Base-by-base conservation (phyloP, 2,797 vertebrate species). In the Lithobates pipiens region DNA sequence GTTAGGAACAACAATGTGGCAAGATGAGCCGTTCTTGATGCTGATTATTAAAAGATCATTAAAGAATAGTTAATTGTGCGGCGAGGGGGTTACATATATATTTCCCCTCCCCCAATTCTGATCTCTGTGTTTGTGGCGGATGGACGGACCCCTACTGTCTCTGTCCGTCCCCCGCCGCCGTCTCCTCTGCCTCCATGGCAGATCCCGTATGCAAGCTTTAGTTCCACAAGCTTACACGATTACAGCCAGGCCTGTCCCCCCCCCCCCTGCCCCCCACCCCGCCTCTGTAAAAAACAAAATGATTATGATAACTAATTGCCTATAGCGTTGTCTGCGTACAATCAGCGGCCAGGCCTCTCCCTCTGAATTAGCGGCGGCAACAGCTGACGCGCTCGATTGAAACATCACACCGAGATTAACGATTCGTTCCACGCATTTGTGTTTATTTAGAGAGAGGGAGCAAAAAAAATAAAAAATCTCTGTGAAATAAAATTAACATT, bases 131-230 rank as follows among this genome's bases (percentile, higher is more conserved):
- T 10, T 39, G 9, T 39, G 63, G 61, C 57, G 67, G 77, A 78
- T 68, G 32, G 23, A 25, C 34, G 39, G 39, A 39, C 23, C 77
- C 63, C 18, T 39, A 10, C 39, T 39, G 39, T 39, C 39, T 39
- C 39, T 29, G 39, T 54, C 77, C 39, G 1, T 21, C 13, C 79
- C 63, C 46, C 29, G 6, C 46, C 65, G 23, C 78, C 9, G 16
- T n/a, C 42, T 46, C 39, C 16, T 16, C 76, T 71, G 25, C 78
- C 36, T 13, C 21, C 1, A 10, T 73, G 80, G 54, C 80, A 39
- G 50, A 3, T 42, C n/a, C 80, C 80, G 72, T 82, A 82, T 71
- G 80, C 23, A 23, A n/a, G 32, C 23, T 73, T 82, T 75, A 42
- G 80, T 82, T 82, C 80, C 57, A 67, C 70, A 44, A 46, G 80